These are phyloP conservation scores for Gorsachius magnificus DNA, from an alignment of 2,797 vertebrate genomes.

Conservation along the genomic window DNA sequence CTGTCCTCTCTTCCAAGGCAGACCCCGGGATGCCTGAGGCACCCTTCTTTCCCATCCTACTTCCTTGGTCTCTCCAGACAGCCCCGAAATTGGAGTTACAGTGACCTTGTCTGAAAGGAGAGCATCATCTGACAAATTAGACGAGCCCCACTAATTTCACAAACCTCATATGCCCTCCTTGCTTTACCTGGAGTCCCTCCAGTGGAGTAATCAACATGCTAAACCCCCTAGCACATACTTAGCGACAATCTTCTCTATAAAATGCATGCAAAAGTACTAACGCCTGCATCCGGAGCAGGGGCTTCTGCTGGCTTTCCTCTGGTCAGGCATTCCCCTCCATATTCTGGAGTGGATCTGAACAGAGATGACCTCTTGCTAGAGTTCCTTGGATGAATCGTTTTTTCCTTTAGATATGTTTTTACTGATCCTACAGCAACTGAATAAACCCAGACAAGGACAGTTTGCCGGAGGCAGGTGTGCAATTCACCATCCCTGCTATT, in stretches of 20 bases:
- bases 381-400: neutral
- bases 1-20: neutral
- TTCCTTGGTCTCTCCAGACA: neutral
- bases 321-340: neutral
- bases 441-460: neutral
- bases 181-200: neutral
- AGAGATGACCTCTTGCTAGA: neutral
- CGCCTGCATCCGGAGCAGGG: accelerated
- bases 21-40: neutral
- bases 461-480: neutral
- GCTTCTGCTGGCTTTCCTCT: neutral
- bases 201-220: neutral
- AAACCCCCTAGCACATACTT: neutral
- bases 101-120: neutral
- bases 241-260: neutral
- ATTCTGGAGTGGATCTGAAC: neutral
- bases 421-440: neutral
- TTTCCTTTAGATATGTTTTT: neutral
- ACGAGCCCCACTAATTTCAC: neutral
- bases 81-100: neutral
- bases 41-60: neutral
- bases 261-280: neutral
- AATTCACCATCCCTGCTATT: neutral
- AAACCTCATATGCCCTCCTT: neutral
- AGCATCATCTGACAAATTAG: neutral